Evolutionary conservation across 2,888 invertebrate genomes (phyloP).

Genomic region (Drosophila kuntzei): DNA sequence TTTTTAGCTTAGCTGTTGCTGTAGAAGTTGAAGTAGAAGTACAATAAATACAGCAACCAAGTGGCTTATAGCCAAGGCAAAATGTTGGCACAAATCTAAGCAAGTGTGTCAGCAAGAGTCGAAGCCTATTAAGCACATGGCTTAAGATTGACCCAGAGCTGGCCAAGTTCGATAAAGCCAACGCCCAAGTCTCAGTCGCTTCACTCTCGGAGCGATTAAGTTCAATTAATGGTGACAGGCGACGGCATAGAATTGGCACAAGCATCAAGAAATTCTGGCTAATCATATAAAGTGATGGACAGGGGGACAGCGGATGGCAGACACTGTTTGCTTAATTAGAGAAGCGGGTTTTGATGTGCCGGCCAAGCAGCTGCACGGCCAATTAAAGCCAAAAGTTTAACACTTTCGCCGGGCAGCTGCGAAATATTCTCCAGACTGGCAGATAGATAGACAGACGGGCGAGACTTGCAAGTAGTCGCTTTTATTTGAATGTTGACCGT

Average conservation of each 20-base stretch:
- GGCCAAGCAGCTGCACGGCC: slow-evolving; percentile 26
- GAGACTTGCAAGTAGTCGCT: slow-evolving; percentile 28
- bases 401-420: slow-evolving; percentile 44
- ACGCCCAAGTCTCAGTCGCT: slow-evolving; percentile 8
- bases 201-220: slow-evolving; percentile 50
- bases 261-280: slow-evolving; percentile 47
- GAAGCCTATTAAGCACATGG: slow-evolving; percentile 70
- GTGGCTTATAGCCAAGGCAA: slow-evolving; percentile 46
- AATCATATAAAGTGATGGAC: slow-evolving; percentile 16
- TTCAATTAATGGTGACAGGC: slow-evolving; percentile 71
- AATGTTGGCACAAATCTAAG: slow-evolving; percentile 50
- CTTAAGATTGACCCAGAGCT: slow-evolving; percentile 68
- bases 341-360: slow-evolving; percentile 28
- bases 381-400: slow-evolving; percentile 41
- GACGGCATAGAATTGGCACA: slow-evolving; percentile 53
- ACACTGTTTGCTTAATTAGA: slow-evolving; percentile 40
- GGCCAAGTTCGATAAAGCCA: slow-evolving; percentile 19
- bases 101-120: slow-evolving; percentile 56
- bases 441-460: neutral
- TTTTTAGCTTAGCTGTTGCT: slow-evolving; percentile 6
- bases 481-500: slow-evolving; percentile 57
- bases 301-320: neutral
- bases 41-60: slow-evolving; percentile 56
- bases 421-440: slow-evolving; percentile 16
- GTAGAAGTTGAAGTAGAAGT: slow-evolving; percentile 18